phyloP scores from a whole-genome alignment of 2,797 vertebrate genomes.

The Poecile montanus region DNA sequence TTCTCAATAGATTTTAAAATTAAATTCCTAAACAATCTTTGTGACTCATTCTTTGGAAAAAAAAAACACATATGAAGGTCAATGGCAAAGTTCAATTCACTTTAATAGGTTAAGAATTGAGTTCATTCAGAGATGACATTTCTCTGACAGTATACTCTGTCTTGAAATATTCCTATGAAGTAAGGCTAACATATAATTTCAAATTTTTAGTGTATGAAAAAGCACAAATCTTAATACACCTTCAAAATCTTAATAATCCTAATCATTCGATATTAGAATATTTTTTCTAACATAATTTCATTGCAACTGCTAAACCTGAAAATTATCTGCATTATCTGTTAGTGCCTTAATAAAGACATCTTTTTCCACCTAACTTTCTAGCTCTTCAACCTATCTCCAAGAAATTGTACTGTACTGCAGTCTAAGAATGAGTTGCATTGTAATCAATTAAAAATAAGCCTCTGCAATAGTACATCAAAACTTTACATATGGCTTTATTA shows the following conservation, averaged over 20 bases:
- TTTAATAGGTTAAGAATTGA: neutral
- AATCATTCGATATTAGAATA: neutral
- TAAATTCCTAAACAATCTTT: neutral
- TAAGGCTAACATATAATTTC: neutral
- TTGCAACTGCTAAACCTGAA: neutral
- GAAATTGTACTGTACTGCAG: neutral
- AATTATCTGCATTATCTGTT: neutral
- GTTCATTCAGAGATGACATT: neutral
- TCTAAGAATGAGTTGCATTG: neutral
- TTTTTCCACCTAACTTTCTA: neutral
- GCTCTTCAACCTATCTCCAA: neutral
- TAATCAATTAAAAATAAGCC: neutral
- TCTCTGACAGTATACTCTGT: neutral
- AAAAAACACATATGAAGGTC: neutral
- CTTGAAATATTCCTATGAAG: neutral
- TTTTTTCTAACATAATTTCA: neutral
- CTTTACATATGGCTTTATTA: neutral
- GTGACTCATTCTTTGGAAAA: neutral
- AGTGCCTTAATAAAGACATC: neutral
- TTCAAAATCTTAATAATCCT: neutral
- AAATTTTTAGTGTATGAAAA: neutral
- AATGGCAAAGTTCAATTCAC: neutral
- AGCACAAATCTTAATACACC: neutral
- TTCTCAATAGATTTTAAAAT: neutral
- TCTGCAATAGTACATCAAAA: neutral